Evolutionary conservation across 2,113 vertebrate species (phyloP).

Genomic region (Elanus axillaris): DNA sequence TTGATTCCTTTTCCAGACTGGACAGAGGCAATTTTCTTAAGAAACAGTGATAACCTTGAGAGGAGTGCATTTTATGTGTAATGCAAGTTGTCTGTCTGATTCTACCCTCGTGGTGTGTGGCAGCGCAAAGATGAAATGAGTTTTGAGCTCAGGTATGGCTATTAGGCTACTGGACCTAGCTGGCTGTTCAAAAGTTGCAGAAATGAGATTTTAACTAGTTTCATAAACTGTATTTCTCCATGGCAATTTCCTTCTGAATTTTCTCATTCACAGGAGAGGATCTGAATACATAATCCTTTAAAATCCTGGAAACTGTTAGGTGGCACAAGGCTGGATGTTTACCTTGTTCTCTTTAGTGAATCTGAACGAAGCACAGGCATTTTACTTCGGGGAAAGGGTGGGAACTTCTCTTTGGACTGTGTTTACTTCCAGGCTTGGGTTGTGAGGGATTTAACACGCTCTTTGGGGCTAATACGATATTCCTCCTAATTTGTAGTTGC

Average conservation of each 20-base stretch:
- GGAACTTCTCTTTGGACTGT: not conserved
- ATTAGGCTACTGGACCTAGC: not conserved
- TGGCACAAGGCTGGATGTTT: not conserved
- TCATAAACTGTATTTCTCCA: not conserved
- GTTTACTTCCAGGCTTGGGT: not conserved
- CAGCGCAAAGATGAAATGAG: not conserved
- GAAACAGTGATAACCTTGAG: not conserved
- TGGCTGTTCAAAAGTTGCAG: not conserved
- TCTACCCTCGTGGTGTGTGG: not conserved
- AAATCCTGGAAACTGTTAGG: not conserved
- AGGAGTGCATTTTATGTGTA: not conserved
- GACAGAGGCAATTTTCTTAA: not conserved
- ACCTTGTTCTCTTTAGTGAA: not conserved
- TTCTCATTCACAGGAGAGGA: not conserved
- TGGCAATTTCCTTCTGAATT: not conserved
- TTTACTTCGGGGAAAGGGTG: not conserved
- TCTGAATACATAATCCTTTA: not conserved
- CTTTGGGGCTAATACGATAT: not conserved
- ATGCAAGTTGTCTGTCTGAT: not conserved
- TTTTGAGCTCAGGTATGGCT: not conserved
- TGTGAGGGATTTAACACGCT: not conserved
- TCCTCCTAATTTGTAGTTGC: not conserved
- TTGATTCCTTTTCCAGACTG: not conserved
- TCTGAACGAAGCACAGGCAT: not conserved
- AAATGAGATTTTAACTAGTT: not conserved